These are phyloP conservation scores for Capitulum mitella DNA, from an alignment of 2,888 invertebrate species.

Conservation along the genomic window DNA sequence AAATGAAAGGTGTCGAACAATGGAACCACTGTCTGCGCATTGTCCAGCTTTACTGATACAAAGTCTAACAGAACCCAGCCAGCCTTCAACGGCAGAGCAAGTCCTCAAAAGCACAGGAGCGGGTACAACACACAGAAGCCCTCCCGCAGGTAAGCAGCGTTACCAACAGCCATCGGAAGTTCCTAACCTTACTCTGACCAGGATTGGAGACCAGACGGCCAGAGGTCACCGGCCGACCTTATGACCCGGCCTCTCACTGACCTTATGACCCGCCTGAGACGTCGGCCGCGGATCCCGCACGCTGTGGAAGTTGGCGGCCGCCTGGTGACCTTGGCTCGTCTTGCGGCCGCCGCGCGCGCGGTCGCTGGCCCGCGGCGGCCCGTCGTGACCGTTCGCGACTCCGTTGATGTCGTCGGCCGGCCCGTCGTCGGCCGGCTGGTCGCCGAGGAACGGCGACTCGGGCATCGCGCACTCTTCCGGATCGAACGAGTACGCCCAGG, in stretches of 20 bases:
- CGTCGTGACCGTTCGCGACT: background rate
- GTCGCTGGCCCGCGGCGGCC: background rate
- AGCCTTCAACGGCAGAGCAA: too few relatives aligned
- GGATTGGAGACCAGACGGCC: too few relatives aligned
- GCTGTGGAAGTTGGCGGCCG: background rate
- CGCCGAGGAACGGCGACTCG: background rate
- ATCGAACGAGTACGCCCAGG: constrained; percentile 63
- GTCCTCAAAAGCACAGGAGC: too few relatives aligned
- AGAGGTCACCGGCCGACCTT: background rate
- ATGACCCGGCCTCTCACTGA: background rate
- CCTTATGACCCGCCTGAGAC: background rate
- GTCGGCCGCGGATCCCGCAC: background rate
- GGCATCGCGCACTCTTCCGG: constrained; percentile 49
- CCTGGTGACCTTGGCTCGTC: background rate
- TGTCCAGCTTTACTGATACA: too few relatives aligned
- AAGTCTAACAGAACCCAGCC: too few relatives aligned
- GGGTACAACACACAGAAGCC: too few relatives aligned
- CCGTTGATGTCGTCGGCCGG: background rate
- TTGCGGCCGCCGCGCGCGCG: background rate
- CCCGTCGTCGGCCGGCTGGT: background rate
- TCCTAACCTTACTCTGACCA: too few relatives aligned
- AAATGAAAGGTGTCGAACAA: too few relatives aligned
- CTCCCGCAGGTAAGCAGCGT: too few relatives aligned
- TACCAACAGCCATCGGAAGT: too few relatives aligned
- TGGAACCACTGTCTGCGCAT: too few relatives aligned